Evolutionary conservation across 64 coral and sea anemone species (phyloP).

Genomic region (Montipora efflorescens): DNA sequence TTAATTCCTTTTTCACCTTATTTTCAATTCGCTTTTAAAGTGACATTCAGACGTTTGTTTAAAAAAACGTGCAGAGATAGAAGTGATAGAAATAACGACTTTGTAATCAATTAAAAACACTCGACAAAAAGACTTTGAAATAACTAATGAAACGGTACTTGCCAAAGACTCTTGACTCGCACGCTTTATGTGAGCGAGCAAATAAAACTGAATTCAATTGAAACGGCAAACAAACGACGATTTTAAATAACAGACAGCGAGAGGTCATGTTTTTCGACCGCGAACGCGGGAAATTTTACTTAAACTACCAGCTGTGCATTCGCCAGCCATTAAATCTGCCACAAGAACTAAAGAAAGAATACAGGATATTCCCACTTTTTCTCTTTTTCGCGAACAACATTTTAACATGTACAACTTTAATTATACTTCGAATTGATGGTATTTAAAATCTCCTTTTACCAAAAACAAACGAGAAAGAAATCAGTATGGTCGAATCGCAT

Average conservation of each 20-base stretch:
- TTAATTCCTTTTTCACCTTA: conserved; percentile 7
- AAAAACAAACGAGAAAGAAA: neutral
- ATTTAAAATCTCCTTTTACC: neutral
- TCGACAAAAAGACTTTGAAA: neutral
- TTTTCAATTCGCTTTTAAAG: conserved; percentile 45
- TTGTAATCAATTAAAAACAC: conserved; percentile 38
- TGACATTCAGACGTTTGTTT: conserved; percentile 3
- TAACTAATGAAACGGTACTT: neutral
- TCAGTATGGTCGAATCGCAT: neutral
- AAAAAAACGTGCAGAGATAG: conserved; percentile 6
- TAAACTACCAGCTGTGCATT: conserved; percentile 22
- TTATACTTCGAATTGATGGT: neutral
- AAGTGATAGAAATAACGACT: conserved; percentile 23
- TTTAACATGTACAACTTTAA: neutral
- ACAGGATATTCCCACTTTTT: neutral
- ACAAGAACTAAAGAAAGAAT: neutral
- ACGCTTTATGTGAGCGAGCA: neutral
- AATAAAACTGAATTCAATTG: conserved; percentile 34
- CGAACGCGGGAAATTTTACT: conserved; percentile 35
- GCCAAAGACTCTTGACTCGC: neutral
- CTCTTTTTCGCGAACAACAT: neutral
- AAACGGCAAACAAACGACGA: conserved; percentile 17
- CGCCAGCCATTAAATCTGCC: neutral
- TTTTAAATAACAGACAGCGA: conserved; percentile 31
- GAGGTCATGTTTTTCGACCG: neutral